These are phyloP conservation scores for Neopipo cinnamomea DNA, from an alignment of 2,113 vertebrate genomes.

Conservation along the genomic window DNA sequence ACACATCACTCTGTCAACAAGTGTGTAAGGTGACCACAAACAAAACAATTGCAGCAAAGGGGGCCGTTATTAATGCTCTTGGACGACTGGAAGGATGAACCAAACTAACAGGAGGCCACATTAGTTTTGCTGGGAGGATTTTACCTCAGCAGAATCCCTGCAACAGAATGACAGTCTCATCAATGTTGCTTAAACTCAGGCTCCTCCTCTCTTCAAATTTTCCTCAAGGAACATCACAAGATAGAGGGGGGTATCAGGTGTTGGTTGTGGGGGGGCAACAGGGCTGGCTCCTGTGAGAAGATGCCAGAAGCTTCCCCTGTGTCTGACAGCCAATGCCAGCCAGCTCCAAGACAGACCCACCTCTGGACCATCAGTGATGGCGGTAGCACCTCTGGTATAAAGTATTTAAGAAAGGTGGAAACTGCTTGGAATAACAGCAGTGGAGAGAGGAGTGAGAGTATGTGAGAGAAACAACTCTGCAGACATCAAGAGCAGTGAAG, in stretches of 20 bases:
- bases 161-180: background rate
- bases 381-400: background rate
- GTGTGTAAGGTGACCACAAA: background rate
- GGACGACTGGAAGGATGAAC: background rate
- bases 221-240: background rate
- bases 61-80: background rate
- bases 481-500: background rate
- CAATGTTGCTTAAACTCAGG: background rate
- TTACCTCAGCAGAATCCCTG: background rate
- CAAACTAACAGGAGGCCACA: background rate
- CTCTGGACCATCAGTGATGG: background rate
- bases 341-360: background rate
- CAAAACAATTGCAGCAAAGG: background rate
- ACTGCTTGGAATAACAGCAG: background rate
- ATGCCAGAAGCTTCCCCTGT: background rate
- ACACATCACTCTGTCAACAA: background rate
- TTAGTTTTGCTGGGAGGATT: background rate
- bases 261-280: accelerated
- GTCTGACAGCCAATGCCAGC: background rate
- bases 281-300: background rate
- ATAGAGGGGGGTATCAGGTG: background rate
- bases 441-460: background rate
- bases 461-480: background rate
- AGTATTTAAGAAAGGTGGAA: background rate
- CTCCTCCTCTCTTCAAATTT: background rate